Conservation (phyloP, 2,888 invertebrate genomes). For the Malacosoma neustria region DNA sequence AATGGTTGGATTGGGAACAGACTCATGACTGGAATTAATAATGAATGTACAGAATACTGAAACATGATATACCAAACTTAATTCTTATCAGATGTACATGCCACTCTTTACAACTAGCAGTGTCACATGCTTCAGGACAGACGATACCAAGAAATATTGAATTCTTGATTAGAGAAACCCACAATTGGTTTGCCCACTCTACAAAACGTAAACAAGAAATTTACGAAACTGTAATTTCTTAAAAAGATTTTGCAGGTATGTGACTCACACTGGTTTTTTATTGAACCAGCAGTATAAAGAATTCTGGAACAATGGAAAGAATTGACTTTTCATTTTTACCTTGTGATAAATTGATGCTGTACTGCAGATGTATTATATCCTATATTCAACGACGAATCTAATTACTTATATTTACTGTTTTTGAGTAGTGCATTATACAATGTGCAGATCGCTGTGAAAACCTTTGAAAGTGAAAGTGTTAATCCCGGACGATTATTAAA, state of each 20-base stretch:
- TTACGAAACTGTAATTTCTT: slow-evolving; percentile 23
- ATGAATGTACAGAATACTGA: slow-evolving; percentile 19
- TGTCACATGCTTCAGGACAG: slow-evolving; percentile 21
- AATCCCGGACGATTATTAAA: too few relatives aligned
- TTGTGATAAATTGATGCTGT: slow-evolving; percentile 13
- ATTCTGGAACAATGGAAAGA: slow-evolving; percentile 19
- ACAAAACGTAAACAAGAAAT: slow-evolving; percentile 17
- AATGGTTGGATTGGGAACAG: slow-evolving; percentile 24
- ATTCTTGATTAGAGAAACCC: slow-evolving; percentile 24
- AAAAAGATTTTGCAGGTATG: slow-evolving; percentile 20
- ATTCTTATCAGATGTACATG: slow-evolving; percentile 18
- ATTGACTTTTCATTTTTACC: slow-evolving; percentile 11
- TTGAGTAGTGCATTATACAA: slow-evolving; percentile 8
- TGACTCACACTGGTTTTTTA: slow-evolving; percentile 21
- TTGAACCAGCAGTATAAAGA: slow-evolving; percentile 20
- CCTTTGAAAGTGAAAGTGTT: neutral
- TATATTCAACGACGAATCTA: slow-evolving; percentile 13
- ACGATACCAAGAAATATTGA: slow-evolving; percentile 24
- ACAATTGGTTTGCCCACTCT: slow-evolving; percentile 26
- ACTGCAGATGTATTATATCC: slow-evolving; percentile 15
- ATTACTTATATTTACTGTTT: slow-evolving; percentile 11
- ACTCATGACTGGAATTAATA: slow-evolving; percentile 26
- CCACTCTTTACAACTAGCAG: slow-evolving; percentile 24
- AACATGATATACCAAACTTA: slow-evolving; percentile 17
- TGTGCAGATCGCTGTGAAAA: slow-evolving; percentile 5